A percentile compares a stretch with the other conserved stretches of the same genome.
These are phyloP conservation scores for Malurus alboscapulatus DNA, from an alignment of 2,113 vertebrate genomes.

Conservation along the genomic window DNA sequence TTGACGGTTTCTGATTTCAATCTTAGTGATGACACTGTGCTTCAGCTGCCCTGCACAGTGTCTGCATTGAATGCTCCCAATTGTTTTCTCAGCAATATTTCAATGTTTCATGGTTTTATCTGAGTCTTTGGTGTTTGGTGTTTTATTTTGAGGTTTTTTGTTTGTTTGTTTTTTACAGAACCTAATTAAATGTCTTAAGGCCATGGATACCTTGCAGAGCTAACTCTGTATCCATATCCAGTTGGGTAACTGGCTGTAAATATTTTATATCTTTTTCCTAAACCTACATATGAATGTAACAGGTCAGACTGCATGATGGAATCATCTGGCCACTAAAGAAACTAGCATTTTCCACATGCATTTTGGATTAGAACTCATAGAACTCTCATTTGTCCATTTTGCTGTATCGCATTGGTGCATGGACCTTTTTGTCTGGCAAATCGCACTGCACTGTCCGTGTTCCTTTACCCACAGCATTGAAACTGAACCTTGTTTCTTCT, in stretches of 20 bases:
- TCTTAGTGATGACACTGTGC: not conserved
- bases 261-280: slow-evolving; percentile 46
- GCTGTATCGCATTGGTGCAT: not conserved
- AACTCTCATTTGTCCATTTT: slow-evolving; percentile 27
- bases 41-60: not conserved
- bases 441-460: not conserved
- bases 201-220: slow-evolving; percentile 59
- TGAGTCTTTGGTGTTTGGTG: not conserved
- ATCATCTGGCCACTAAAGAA: slow-evolving; percentile 48
- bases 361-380: slow-evolving; percentile 16
- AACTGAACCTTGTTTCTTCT: slow-evolving; percentile 41
- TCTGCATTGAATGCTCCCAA: not conserved
- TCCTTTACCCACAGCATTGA: not conserved
- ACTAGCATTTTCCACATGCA: slow-evolving; percentile 23
- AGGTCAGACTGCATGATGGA: slow-evolving; percentile 47
- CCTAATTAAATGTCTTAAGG: slow-evolving; percentile 59
- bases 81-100: not conserved
- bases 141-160: slow-evolving; percentile 51
- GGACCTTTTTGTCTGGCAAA: slow-evolving; percentile 14
- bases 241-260: slow-evolving; percentile 62
- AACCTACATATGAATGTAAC: slow-evolving; percentile 41
- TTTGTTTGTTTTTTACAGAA: slow-evolving; percentile 61
- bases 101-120: not conserved
- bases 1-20: not conserved
- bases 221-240: slow-evolving; percentile 61